phyloP scores from a whole-genome alignment of 2,113 vertebrate species.

The Pterocles burchelli region DNA sequence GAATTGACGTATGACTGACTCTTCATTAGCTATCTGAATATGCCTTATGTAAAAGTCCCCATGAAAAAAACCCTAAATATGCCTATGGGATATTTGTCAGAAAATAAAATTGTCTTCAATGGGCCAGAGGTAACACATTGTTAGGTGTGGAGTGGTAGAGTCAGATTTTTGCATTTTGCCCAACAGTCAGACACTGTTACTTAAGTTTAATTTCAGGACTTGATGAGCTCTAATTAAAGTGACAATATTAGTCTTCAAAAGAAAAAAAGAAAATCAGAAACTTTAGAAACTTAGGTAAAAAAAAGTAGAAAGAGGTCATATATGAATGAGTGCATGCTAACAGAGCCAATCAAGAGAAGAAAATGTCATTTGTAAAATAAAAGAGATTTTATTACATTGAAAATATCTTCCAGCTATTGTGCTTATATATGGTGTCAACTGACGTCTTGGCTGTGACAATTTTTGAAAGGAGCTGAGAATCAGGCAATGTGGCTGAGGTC shows the following conservation, averaged over 20 bases:
- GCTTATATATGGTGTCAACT: not conserved
- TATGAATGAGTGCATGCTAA: not conserved
- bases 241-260: not conserved
- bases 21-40: not conserved
- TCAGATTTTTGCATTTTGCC: not conserved
- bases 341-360: not conserved
- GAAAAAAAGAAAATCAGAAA: not conserved
- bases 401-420: not conserved
- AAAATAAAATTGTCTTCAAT: not conserved
- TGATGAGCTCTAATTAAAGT: not conserved
- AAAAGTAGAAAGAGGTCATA: not conserved
- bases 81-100: not conserved
- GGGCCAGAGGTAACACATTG: not conserved
- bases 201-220: not conserved
- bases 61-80: not conserved
- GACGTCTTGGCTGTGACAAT: not conserved
- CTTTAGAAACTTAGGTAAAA: not conserved
- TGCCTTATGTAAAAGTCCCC: rapidly evolving
- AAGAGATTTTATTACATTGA: not conserved
- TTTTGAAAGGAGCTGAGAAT: not conserved
- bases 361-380: not conserved
- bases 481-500: not conserved
- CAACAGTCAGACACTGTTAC: not conserved
- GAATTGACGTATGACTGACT: not conserved
- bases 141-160: rapidly evolving